Evolutionary conservation across 2,113 vertebrate genomes (phyloP).

Genomic region (Upupa epops): DNA sequence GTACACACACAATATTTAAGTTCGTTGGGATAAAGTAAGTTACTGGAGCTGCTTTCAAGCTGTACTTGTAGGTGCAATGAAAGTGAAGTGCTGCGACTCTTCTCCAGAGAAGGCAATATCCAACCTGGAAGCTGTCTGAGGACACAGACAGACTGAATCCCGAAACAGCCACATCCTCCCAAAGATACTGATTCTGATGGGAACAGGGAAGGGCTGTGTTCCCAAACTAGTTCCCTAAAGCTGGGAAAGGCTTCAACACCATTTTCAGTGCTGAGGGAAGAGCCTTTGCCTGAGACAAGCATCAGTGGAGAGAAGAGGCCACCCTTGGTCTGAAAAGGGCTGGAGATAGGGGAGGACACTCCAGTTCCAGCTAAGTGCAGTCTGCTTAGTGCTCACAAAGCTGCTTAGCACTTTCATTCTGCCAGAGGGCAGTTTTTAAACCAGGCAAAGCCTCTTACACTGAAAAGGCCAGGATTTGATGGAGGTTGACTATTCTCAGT

Average conservation of each 20-base stretch:
- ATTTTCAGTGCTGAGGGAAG: neutral
- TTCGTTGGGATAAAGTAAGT: neutral
- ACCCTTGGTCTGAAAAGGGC: neutral
- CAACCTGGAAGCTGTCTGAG: neutral
- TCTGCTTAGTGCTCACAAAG: conserved; percentile 61
- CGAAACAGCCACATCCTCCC: neutral
- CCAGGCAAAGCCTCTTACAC: conserved; percentile 59
- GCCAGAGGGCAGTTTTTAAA: conserved; percentile 57
- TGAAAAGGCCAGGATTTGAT: conserved; percentile 5
- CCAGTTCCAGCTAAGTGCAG: conserved; percentile 36
- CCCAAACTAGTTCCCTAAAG: neutral
- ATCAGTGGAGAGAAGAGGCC: neutral
- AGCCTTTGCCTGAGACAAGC: neutral
- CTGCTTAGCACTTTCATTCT: conserved; percentile 56
- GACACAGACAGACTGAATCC: neutral
- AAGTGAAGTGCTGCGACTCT: neutral
- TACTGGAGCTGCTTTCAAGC: neutral
- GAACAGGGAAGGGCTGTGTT: neutral
- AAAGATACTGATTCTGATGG: neutral
- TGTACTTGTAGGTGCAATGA: neutral
- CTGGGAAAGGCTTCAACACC: neutral
- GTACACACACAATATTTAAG: neutral
- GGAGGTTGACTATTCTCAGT: neutral
- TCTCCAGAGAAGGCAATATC: neutral
- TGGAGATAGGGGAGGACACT: neutral